Percentiles rank a stretch among this genome's conserved stretches.
Conservation (phyloP, 2,113 vertebrate species). For the Galbula dea region DNA sequence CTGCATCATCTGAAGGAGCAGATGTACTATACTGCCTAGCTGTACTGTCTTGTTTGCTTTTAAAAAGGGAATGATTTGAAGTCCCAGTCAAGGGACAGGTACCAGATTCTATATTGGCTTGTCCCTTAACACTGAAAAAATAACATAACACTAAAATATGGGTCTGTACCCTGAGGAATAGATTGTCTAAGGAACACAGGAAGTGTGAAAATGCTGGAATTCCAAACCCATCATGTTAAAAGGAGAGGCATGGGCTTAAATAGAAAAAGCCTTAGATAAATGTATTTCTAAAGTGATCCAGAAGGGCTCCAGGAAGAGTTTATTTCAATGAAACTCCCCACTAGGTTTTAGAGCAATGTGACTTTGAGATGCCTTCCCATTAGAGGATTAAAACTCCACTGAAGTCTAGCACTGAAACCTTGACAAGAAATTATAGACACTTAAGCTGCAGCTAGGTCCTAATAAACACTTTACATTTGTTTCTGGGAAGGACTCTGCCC, state of each 20-base stretch:
- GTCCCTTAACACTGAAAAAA: neutral
- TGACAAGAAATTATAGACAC: neutral
- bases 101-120: neutral
- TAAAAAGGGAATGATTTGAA: neutral
- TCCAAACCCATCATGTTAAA: neutral
- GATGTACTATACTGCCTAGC: neutral
- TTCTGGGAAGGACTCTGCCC: neutral
- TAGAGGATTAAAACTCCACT: neutral
- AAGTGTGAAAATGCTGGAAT: neutral
- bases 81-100: neutral
- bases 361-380: neutral
- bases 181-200: neutral
- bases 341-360: neutral
- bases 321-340: neutral
- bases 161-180: neutral
- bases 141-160: neutral
- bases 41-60: neutral
- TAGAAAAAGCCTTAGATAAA: neutral
- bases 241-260: neutral
- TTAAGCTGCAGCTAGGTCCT: neutral
- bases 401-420: neutral
- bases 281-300: neutral
- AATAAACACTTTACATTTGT: neutral
- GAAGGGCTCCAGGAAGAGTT: neutral
- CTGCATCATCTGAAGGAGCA: neutral